Conservation (phyloP, 1,140 invertebrate species). For the Meloidogyne exigua region DNA sequence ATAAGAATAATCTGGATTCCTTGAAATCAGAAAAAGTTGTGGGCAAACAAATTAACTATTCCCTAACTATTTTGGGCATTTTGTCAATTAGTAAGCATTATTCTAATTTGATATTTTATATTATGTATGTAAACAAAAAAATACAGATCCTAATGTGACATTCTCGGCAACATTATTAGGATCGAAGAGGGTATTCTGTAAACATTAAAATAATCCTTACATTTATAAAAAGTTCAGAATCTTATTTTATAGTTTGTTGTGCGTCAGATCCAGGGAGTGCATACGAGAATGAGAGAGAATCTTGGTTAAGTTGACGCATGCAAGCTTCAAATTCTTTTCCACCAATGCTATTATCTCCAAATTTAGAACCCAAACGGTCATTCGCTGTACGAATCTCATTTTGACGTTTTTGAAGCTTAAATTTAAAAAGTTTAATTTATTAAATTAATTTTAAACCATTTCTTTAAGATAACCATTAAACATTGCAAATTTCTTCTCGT, state of each 20-base stretch:
- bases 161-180: background rate
- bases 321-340: constrained; percentile 25
- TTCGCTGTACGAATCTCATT: constrained; percentile 10
- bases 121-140: too few species aligned
- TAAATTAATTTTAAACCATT: constrained; percentile 6
- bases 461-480: background rate
- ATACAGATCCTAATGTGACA: constrained; percentile 2
- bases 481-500: constrained; percentile 13
- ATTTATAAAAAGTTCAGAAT: too few species aligned
- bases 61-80: too few species aligned
- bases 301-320: constrained; percentile 16
- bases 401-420: constrained; percentile 19
- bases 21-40: too few species aligned
- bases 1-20: too few species aligned
- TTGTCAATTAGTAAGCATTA: too few species aligned
- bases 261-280: constrained; percentile 6
- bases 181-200: background rate
- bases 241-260: too few species aligned
- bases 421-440: background rate
- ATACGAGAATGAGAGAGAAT: constrained; percentile 16
- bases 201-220: background rate
- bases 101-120: too few species aligned
- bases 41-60: too few species aligned
- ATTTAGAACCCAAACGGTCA: constrained; percentile 14
- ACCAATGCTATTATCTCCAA: background rate